A percentile compares a stretch with the other conserved stretches of the same genome.
Conservation (phyloP, 2,888 invertebrate species). For the Apodemia hepburni region DNA sequence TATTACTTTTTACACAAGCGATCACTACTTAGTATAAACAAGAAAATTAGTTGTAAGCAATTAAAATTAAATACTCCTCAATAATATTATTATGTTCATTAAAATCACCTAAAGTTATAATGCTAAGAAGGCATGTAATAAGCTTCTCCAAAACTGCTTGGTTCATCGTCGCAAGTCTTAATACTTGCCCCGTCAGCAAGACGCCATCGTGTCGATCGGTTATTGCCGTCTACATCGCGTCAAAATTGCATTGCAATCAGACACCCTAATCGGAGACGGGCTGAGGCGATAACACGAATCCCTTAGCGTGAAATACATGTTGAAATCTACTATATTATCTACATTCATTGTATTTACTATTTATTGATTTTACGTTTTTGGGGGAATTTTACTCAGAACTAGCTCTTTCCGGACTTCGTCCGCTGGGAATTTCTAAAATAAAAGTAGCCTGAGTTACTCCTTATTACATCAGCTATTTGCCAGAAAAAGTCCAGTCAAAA, state of each 20-base stretch:
- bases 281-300: constrained; percentile 30
- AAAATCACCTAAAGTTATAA: background rate
- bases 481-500: too few relatives aligned
- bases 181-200: constrained; percentile 35
- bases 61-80: background rate
- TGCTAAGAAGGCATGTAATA: background rate
- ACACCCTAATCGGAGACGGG: constrained; percentile 32
- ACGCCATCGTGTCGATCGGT: constrained; percentile 33
- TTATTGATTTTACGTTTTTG: too few relatives aligned
- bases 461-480: too few relatives aligned
- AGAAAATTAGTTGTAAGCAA: too few relatives aligned
- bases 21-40: too few relatives aligned
- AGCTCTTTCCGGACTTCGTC: too few relatives aligned
- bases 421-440: too few relatives aligned
- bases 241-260: constrained; percentile 36
- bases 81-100: background rate
- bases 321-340: background rate
- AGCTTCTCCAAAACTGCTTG: constrained; percentile 8
- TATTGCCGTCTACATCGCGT: constrained; percentile 35
- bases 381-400: too few relatives aligned
- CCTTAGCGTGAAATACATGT: constrained; percentile 9
- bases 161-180: background rate
- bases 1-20: too few relatives aligned
- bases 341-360: too few relatives aligned
- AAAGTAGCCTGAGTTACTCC: too few relatives aligned